Conservation (phyloP, 2,888 invertebrate species). For the Troides aeacus region DNA sequence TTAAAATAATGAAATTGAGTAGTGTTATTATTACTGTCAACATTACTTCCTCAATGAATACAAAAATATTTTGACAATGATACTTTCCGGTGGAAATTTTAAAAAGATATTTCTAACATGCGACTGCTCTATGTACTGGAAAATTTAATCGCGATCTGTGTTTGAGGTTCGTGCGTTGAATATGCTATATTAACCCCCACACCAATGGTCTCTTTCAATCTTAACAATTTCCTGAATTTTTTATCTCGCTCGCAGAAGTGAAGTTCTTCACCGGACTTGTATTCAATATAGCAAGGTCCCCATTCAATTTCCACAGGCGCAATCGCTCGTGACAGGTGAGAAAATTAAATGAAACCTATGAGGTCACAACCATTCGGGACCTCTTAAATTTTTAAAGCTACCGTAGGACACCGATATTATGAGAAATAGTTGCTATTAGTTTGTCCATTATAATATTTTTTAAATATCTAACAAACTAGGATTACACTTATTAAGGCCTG, state of each 20-base stretch:
- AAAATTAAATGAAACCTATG: slow-evolving; percentile 40
- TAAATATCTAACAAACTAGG: too few relatives aligned
- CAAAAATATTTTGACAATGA: too few relatives aligned
- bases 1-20: background rate
- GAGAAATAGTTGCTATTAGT: background rate
- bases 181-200: slow-evolving; percentile 58
- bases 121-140: slow-evolving; percentile 69
- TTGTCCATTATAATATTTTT: background rate
- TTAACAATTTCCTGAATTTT: slow-evolving; percentile 38
- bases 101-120: slow-evolving; percentile 45
- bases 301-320: slow-evolving; percentile 52
- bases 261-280: slow-evolving; percentile 48
- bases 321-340: slow-evolving; percentile 52
- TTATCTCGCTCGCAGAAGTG: slow-evolving; percentile 46
- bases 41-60: too few relatives aligned
- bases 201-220: slow-evolving; percentile 43
- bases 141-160: slow-evolving; percentile 71
- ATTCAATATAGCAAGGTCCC: slow-evolving; percentile 50
- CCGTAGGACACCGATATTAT: background rate
- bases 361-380: slow-evolving; percentile 15
- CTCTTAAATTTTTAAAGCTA: slow-evolving; percentile 13
- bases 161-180: slow-evolving; percentile 68
- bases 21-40: too few relatives aligned
- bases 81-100: background rate
- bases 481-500: too few relatives aligned